phyloP scores from a whole-genome alignment of 2,113 vertebrate species.

The Albula glossodonta region DNA sequence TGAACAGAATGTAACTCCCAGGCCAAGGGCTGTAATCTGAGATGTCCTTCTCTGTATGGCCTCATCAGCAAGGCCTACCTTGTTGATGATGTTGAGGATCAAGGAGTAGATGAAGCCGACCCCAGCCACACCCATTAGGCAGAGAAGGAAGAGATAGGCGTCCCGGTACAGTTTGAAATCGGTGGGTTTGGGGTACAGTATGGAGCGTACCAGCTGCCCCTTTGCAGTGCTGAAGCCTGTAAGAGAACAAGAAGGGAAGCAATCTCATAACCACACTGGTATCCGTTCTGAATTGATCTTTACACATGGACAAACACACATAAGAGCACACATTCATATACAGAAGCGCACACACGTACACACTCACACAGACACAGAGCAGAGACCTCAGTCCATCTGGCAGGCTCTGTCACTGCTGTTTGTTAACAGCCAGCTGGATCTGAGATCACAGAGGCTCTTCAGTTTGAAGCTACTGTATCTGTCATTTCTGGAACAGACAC shows the following conservation, averaged over 20 bases:
- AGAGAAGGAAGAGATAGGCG: slow-evolving; percentile 93
- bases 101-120: slow-evolving; percentile 92
- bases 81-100: slow-evolving; percentile 81
- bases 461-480: not conserved
- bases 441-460: not conserved
- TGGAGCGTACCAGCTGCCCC: slow-evolving; percentile 94
- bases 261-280: too few relatives aligned
- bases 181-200: slow-evolving; percentile 95
- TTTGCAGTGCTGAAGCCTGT: slow-evolving; percentile 95
- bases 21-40: too few relatives aligned
- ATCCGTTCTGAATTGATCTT: not conserved
- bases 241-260: not conserved
- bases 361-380: not conserved
- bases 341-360: not conserved
- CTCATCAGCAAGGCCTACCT: slow-evolving; percentile 64
- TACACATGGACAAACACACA: not conserved
- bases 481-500: not conserved
- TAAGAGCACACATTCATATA: not conserved
- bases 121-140: slow-evolving; percentile 88
- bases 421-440: not conserved
- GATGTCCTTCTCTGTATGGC: not conserved
- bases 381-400: not conserved
- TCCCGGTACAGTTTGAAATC: slow-evolving; percentile 97
- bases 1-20: too few relatives aligned
- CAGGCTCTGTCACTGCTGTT: not conserved